Evolutionary conservation across 2,888 invertebrate species (phyloP).

Genomic region (Polydrusus tereticollis): DNA sequence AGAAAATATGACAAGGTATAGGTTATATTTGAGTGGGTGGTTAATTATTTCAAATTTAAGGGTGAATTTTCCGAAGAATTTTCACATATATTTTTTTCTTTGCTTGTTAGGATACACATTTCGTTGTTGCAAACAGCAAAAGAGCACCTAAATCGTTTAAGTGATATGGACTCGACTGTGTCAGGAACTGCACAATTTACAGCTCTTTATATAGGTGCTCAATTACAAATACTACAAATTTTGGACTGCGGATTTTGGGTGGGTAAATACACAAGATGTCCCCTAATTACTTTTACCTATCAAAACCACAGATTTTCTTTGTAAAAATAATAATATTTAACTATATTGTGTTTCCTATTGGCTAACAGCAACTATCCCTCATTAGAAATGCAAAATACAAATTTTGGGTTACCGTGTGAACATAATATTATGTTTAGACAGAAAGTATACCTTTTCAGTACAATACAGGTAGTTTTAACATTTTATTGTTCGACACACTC

Average conservation of each 20-base stretch:
- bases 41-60: background rate
- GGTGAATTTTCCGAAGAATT: background rate
- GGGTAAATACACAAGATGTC: slow-evolving; percentile 60
- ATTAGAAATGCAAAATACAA: too few species aligned
- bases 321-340: too few species aligned
- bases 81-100: background rate
- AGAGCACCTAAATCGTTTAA: slow-evolving; percentile 77
- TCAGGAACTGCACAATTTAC: slow-evolving; percentile 87
- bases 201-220: slow-evolving; percentile 82
- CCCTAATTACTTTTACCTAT: too few species aligned
- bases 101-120: slow-evolving; percentile 67
- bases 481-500: too few species aligned
- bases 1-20: slow-evolving; percentile 70
- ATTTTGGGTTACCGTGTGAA: too few species aligned
- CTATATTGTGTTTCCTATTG: too few species aligned
- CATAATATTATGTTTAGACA: too few species aligned
- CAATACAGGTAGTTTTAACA: too few species aligned
- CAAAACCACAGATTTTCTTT: too few species aligned
- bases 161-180: slow-evolving; percentile 84
- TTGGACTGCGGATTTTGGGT: slow-evolving; percentile 67
- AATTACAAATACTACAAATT: slow-evolving; percentile 71
- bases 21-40: background rate
- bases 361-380: too few species aligned
- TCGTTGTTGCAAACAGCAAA: slow-evolving; percentile 75
- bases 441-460: too few species aligned